These are phyloP conservation scores for Platorchestia sp. DNA, from an alignment of 1,140 invertebrate species.

Conservation along the genomic window DNA sequence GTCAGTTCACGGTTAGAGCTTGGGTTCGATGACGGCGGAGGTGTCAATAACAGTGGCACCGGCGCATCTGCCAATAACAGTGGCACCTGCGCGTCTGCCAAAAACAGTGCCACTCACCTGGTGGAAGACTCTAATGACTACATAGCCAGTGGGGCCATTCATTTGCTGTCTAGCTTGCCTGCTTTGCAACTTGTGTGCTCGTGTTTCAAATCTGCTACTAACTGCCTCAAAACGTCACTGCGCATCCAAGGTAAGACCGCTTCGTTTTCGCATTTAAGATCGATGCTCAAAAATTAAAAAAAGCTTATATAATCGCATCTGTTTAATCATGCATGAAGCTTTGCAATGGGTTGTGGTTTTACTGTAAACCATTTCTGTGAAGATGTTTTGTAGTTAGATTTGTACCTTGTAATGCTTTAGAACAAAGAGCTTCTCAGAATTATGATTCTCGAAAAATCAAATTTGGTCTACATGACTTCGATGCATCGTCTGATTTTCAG, in stretches of 20 bases:
- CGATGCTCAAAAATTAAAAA: not conserved
- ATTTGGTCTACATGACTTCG: not conserved
- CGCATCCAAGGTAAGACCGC: not conserved
- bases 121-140: not conserved
- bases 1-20: not conserved
- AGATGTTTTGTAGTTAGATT: not conserved
- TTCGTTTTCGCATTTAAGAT: not conserved
- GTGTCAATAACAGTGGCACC: not conserved
- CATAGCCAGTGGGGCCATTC: not conserved
- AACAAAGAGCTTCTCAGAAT: too few relatives aligned
- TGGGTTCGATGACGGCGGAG: not conserved
- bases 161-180: not conserved
- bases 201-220: conserved; percentile 1
- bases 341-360: not conserved
- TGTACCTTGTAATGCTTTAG: not conserved
- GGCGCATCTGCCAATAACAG: not conserved
- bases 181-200: conserved; percentile 19
- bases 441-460: too few relatives aligned
- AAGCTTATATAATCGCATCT: not conserved
- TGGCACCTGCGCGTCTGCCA: not conserved
- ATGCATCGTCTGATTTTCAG: not conserved
- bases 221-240: conserved; percentile 24
- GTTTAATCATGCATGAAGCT: not conserved
- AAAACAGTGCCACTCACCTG: not conserved
- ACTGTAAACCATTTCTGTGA: not conserved